Percentiles rank a stretch among this genome's conserved stretches.
These are phyloP conservation scores for Brachionus calyciflorus DNA, from an alignment of 1,140 invertebrate genomes.

Conservation along the genomic window DNA sequence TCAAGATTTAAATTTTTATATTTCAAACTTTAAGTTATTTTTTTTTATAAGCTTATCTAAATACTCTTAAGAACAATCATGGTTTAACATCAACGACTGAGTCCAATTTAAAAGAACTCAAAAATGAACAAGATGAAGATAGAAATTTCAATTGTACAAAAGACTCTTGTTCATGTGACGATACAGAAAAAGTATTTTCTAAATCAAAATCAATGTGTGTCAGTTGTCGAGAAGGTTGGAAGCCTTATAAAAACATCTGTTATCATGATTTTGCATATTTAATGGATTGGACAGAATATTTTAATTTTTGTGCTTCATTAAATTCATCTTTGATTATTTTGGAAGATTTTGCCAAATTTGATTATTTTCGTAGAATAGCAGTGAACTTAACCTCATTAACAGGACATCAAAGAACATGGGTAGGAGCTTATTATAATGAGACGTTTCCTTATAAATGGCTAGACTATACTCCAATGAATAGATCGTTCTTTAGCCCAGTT, in stretches of 20 bases:
- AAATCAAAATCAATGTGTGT: background rate
- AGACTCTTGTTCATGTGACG: background rate
- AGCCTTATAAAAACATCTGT: background rate
- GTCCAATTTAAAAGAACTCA: no score
- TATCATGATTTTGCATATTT: background rate
- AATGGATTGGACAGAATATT: background rate
- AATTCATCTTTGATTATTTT: constrained; percentile 10
- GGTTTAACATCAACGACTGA: no score
- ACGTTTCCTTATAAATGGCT: background rate
- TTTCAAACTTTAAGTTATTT: no score
- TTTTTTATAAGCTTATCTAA: no score
- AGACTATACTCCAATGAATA: background rate
- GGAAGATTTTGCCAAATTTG: background rate
- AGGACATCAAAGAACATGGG: background rate
- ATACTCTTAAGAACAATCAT: no score
- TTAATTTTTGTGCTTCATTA: background rate
- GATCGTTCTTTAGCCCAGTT: background rate
- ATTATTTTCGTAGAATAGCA: background rate
- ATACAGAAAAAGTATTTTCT: background rate
- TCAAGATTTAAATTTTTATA: no score
- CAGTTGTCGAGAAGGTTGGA: constrained; percentile 11
- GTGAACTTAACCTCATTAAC: background rate
- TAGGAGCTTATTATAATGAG: background rate
- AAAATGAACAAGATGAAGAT: no score
- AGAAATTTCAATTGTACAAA: background rate